phyloP scores from a whole-genome alignment of 1,140 invertebrate genomes.

The Sitodiplosis mosellana region DNA sequence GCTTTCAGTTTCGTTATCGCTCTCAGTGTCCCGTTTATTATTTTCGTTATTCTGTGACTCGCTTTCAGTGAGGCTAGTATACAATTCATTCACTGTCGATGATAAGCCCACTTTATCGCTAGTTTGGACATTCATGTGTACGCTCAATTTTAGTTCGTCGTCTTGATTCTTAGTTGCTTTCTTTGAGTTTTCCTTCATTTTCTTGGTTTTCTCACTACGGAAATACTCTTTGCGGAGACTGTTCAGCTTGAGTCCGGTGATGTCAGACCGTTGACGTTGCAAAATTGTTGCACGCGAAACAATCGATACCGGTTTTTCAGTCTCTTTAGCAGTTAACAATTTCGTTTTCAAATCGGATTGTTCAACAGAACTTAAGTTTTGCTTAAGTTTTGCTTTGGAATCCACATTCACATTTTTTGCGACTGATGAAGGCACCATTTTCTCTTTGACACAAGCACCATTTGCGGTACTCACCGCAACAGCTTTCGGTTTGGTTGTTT shows the following conservation, averaged over 20 bases:
- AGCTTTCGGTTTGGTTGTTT: neutral
- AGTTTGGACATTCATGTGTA: conserved; percentile 24
- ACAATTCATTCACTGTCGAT: conserved; percentile 21
- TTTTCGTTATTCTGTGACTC: conserved; percentile 19
- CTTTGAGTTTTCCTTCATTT: neutral
- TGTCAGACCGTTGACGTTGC: conserved; percentile 36
- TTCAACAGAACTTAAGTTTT: too few species aligned
- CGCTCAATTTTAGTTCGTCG: conserved; percentile 2
- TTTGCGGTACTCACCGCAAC: too few species aligned
- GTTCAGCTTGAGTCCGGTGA: conserved; percentile 35
- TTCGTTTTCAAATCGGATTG: too few species aligned
- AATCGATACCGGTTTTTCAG: neutral
- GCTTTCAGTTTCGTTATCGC: conserved; percentile 9
- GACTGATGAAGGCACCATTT: too few species aligned
- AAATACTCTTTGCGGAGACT: conserved; percentile 23
- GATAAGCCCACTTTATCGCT: conserved; percentile 23
- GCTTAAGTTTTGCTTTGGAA: neutral
- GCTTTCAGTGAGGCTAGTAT: conserved; percentile 15
- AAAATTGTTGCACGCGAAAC: conserved; percentile 19
- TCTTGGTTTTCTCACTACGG: conserved; percentile 16
- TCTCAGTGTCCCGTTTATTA: conserved; percentile 13
- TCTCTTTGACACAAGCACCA: too few species aligned
- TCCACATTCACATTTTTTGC: conserved; percentile 27
- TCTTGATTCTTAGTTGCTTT: neutral
- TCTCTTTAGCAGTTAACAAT: too few species aligned